Base-by-base conservation (phyloP, 2,888 invertebrate genomes). In the Argyresthia goedartella region DNA sequence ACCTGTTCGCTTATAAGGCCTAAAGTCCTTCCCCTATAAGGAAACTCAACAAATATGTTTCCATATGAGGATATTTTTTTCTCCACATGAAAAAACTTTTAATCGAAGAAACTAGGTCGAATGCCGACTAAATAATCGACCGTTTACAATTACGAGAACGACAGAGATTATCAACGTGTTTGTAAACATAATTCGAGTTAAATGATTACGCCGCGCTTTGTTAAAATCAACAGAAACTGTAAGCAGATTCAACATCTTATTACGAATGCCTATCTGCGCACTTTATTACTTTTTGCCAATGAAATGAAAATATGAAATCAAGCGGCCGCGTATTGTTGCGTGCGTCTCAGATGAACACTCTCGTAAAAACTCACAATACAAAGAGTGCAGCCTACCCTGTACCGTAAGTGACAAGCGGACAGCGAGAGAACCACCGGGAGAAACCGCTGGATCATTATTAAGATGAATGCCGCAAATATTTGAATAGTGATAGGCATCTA, bases 1-100 rank as follows among this genome's bases (percentile, higher is more conserved):
- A 79, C 80, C 71, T 80, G 81, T 81, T 82, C 77, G 76, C 81
- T 68, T 81, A 75, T 81, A 82, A 74, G 80, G 84, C 69, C 66
- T 69, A 73, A 73, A 72, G 63, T 66, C 63, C 57, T 64, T 58
- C 59, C 76, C 79, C 61, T 80, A 65, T 69, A 81, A 65, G 79
- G 79, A 57, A 61, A 60, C 63, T 60, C 66, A 66, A 73, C 73
- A 70, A 75, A 76, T 73, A 73, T 67, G 73, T 73, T 69, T 63
- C 77, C 75, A 73, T 76, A 76, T 72, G 73, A 73, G 76, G 76
- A 73, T 76, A 65, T 65, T 71, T 71, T 73, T 66, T 4, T 69
- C 64, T 68, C 59, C 66, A 67, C 55, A 57, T 57, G 52, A 58
- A 59, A 58, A 59, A 57, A 51, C 54, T 51, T 57, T 52, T 56